Conservation (phyloP, 2,888 invertebrate species). For the Icerya purchasi region DNA sequence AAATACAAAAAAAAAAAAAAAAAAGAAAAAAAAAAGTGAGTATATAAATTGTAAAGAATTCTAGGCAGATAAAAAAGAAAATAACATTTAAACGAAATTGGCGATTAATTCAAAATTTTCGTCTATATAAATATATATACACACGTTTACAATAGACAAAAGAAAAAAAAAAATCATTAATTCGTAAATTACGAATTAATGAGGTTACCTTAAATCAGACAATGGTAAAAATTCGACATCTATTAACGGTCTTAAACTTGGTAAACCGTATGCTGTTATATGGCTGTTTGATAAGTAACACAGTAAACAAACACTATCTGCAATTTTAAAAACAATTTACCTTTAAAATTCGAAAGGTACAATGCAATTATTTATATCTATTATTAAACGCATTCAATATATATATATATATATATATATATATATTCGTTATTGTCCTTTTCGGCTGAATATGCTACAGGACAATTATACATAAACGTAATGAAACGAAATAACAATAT, state of each 20-base stretch:
- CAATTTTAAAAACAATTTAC: constrained; percentile 21
- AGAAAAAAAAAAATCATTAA: neutral
- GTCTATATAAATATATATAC: neutral
- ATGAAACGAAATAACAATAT: too few species aligned
- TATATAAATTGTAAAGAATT: too few species aligned
- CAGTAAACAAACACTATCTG: constrained; percentile 85
- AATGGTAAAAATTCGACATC: constrained; percentile 87
- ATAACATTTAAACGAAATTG: too few species aligned
- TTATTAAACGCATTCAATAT: too few species aligned
- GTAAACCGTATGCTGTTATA: constrained; percentile 80
- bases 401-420: too few species aligned
- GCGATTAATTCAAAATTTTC: neutral
- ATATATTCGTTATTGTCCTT: too few species aligned
- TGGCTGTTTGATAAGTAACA: constrained; percentile 89
- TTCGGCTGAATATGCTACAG: too few species aligned
- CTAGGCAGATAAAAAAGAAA: constrained; percentile 9
- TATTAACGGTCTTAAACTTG: constrained; percentile 76
- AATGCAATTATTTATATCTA: too few species aligned
- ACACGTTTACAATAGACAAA: constrained; percentile 4
- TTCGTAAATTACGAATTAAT: constrained; percentile 4
- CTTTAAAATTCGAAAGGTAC: too few species aligned
- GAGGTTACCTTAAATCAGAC: constrained; percentile 64
- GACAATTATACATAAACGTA: too few species aligned
- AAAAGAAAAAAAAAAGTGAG: neutral
- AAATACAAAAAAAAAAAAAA: too few species aligned